Conservation (phyloP, 1,140 invertebrate species). For the Dolichoris vasculosae region DNA sequence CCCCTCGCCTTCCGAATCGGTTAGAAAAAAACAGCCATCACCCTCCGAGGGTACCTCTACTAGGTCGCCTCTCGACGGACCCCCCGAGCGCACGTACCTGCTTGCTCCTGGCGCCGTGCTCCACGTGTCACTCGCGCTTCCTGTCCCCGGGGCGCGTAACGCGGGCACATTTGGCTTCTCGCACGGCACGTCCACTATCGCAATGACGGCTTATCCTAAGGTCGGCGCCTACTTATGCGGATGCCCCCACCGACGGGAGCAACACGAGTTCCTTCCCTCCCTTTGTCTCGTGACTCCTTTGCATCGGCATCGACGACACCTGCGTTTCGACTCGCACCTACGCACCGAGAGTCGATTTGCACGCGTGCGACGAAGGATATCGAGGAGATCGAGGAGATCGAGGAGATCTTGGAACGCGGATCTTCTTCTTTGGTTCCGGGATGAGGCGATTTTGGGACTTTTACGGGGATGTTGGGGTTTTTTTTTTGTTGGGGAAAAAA, state of each 20-base stretch:
- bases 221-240: constrained; percentile 45
- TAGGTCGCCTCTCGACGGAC: too few relatives aligned
- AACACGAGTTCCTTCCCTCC: background rate
- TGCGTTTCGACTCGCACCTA: background rate
- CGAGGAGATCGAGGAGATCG: too few relatives aligned
- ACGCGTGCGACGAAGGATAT: too few relatives aligned
- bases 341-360: background rate
- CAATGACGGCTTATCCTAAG: constrained; percentile 50
- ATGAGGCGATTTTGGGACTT: too few relatives aligned
- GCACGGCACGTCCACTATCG: constrained; percentile 18
- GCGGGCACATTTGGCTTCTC: background rate
- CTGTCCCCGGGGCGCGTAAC: constrained; percentile 2
- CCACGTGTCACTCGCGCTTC: background rate
- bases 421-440: too few relatives aligned
- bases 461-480: too few relatives aligned
- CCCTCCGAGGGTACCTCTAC: too few relatives aligned
- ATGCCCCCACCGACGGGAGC: constrained; percentile 21
- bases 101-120: background rate
- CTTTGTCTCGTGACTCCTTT: background rate
- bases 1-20: too few relatives aligned
- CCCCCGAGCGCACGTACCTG: background rate
- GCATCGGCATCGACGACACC: background rate
- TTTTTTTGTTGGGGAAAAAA: too few relatives aligned
- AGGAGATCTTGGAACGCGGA: too few relatives aligned
- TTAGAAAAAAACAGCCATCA: too few relatives aligned